Percentiles rank a stretch among this genome's conserved stretches.
These are phyloP conservation scores for Selenia dentaria DNA, from an alignment of 2,888 invertebrate genomes.

Conservation along the genomic window DNA sequence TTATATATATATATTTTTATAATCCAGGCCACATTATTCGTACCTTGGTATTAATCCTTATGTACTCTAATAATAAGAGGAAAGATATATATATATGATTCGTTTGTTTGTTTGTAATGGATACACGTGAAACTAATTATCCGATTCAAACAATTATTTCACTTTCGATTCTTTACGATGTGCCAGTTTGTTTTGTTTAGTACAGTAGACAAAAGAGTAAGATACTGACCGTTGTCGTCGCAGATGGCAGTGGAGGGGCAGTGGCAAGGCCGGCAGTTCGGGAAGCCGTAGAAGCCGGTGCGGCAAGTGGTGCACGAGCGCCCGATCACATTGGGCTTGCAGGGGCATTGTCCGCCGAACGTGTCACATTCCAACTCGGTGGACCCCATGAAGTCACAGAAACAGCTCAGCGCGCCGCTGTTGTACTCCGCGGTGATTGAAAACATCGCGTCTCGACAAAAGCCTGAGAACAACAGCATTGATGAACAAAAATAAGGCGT, in stretches of 20 bases:
- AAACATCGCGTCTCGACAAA: constrained; percentile 96
- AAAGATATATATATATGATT: too few species aligned
- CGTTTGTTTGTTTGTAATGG: too few species aligned
- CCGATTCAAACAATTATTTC: too few species aligned
- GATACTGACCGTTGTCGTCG: constrained; percentile 84
- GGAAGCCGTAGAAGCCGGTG: constrained; percentile 98
- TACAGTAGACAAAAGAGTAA: too few species aligned
- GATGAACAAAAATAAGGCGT: too few species aligned
- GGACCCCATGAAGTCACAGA: constrained; percentile 95
- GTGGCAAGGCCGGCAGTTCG: constrained; percentile 95
- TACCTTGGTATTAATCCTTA: too few species aligned
- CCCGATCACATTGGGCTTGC: constrained; percentile 96
- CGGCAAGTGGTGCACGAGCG: constrained; percentile 92
- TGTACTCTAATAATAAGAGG: too few species aligned
- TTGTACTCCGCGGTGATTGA: constrained; percentile 98
- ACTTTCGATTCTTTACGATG: too few species aligned
- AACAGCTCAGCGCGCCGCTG: constrained; percentile 94
- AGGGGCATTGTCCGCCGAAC: constrained; percentile 98
- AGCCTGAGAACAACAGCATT: constrained; percentile 86
- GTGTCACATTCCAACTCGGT: constrained; percentile 93
- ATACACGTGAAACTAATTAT: too few species aligned
- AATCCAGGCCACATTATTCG: too few species aligned
- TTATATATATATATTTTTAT: too few species aligned
- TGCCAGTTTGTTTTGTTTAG: too few species aligned
- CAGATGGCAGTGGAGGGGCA: constrained; percentile 94